Base-by-base conservation (phyloP, 2,888 invertebrate genomes). In the Myopa tessellatipennis region DNA sequence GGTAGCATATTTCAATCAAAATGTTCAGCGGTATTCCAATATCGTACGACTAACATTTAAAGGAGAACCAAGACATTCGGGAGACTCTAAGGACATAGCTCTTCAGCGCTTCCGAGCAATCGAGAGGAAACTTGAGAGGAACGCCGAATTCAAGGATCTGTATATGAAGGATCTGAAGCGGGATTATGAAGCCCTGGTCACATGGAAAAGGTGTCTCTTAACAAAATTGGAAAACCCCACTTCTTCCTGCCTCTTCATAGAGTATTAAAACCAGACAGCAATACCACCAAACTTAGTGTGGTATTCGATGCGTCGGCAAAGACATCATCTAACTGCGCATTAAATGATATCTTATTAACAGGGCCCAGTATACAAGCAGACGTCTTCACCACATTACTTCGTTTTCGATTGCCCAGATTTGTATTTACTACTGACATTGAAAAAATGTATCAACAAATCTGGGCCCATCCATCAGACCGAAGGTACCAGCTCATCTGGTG, bases 231-330 rank as follows among this genome's bases (percentile, higher is more conserved):
- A 8, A 40, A 6, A 40, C 40, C 40, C 8, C 8, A 40, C 40
- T 4, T 40, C 40, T 40, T 40, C 40, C 40, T 40, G 4, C 40
- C 40, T 40, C 40, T 6, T 40, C 40, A 40, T 40, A 8, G 40
- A 40, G 40, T 40, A 40, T 40, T 40, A 40, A 40, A 40, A 8
- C 40, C 40, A 6, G 40, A 40, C 8, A 40, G 40, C 40, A 40
- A 4, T 40, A 40, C 40, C 8, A 40, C 40, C 8, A 40, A 40
- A 40, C 40, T 40, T 8, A 40, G 4, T 6, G 40, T 40, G 40
- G 40, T 40, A 6, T 80, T 79, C 50, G 78, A 79, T 78, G 79
- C 76, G n/a, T 79, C 77, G n/a, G 77, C 77, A 26, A 45, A 60
- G 5, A 73, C 73, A 34, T 71, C 73, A 38, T 60, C 68, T 4